phyloP scores from a whole-genome alignment of 2,113 vertebrate genomes.

The Pseudorhombus dupliciocellatus region DNA sequence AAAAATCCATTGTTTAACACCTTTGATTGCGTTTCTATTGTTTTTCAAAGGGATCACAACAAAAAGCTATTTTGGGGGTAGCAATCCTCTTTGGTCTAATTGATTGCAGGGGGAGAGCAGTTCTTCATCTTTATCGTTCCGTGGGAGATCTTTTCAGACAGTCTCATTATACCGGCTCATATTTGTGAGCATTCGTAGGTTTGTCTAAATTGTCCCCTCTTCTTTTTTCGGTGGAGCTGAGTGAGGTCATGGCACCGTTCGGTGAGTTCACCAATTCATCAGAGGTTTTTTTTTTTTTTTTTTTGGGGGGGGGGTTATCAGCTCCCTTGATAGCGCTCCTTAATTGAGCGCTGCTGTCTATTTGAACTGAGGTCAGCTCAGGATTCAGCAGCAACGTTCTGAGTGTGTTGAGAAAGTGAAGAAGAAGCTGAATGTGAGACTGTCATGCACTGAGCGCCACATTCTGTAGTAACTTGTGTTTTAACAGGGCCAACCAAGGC shows the following conservation, averaged over 20 bases:
- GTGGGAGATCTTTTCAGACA: conserved; percentile 60
- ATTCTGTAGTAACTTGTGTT: conserved; percentile 25
- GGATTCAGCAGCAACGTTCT: conserved; percentile 33
- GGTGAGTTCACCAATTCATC: conserved; percentile 50
- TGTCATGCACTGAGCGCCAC: not conserved
- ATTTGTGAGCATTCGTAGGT: conserved; percentile 46
- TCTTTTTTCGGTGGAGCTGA: conserved; percentile 32
- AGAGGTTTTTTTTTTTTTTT: conserved; percentile 26
- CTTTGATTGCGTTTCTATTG: conserved; percentile 21
- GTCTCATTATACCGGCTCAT: conserved; percentile 63
- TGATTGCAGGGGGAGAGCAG: conserved; percentile 49
- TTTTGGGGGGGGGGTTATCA: conserved; percentile 39
- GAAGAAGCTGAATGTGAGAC: conserved; percentile 5
- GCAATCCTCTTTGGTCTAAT: conserved; percentile 52
- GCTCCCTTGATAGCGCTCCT: conserved; percentile 41
- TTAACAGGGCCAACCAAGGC: conserved; percentile 13
- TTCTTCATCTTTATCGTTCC: conserved; percentile 62
- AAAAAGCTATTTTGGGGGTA: conserved; percentile 30
- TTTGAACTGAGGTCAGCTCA: conserved; percentile 32
- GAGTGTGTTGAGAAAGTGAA: conserved; percentile 27
- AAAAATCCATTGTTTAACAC: not conserved
- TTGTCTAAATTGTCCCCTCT: conserved; percentile 49
- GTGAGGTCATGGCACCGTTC: not conserved
- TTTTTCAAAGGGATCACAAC: conserved; percentile 33
- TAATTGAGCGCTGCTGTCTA: conserved; percentile 45